A percentile compares a stretch with the other conserved stretches of the same genome.
These are phyloP conservation scores for Dicycla oo DNA, from an alignment of 2,888 invertebrate species.

Conservation along the genomic window DNA sequence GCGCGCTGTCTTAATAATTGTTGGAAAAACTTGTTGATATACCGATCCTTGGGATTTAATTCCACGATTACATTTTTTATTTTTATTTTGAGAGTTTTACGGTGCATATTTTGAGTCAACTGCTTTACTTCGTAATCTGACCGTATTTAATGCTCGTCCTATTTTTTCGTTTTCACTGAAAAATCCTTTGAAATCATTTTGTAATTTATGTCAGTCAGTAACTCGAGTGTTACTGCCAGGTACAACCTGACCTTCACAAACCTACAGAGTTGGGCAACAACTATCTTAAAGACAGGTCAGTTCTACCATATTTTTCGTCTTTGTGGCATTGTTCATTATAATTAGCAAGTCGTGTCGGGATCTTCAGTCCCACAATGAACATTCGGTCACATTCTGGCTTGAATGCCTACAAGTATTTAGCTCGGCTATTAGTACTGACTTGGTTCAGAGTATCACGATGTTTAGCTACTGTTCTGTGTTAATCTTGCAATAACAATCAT, in stretches of 20 bases:
- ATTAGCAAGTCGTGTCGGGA: constrained; percentile 48
- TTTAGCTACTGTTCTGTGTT: constrained; percentile 22
- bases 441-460: constrained; percentile 27
- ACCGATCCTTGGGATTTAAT: neutral
- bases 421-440: constrained; percentile 34
- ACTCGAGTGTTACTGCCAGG: neutral
- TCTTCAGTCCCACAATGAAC: constrained; percentile 28
- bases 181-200: neutral
- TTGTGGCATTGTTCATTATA: constrained; percentile 40
- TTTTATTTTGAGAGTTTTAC: neutral
- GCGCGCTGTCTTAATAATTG: neutral
- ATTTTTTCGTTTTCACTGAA: neutral
- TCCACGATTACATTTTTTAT: no score
- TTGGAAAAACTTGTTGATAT: neutral
- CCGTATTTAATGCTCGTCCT: neutral
- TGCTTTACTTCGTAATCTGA: neutral
- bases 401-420: constrained; percentile 34
- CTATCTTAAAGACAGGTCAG: constrained; percentile 40
- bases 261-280: constrained; percentile 11
- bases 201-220: no score
- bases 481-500: neutral
- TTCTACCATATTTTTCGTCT: constrained; percentile 27
- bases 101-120: neutral
- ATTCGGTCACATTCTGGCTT: constrained; percentile 40
- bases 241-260: constrained; percentile 26